Base-by-base conservation (phyloP, 2,797 vertebrate genomes). In the Miichthys miiuy region DNA sequence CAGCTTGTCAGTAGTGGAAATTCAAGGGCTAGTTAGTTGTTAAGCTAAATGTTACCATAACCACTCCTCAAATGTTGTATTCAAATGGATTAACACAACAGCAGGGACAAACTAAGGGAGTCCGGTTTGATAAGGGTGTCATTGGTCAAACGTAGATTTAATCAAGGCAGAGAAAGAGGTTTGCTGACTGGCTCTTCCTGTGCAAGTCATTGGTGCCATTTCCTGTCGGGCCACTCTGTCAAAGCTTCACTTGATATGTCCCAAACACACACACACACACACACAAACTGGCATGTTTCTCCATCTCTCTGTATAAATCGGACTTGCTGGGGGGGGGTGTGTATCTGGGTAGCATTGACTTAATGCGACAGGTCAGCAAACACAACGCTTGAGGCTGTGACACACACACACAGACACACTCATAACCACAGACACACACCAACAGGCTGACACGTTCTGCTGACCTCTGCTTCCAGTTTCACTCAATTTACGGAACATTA, bases 311-410 rank as follows among this genome's bases (percentile, higher is more conserved):
- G 34, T 76, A 47, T 46, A n/a, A 63, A 27, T 75, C 70, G 21
- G 52, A 27, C 51, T 18, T 23, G 3, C 41, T 62, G 46, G 61
- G 5, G 23, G 3, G 9, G 5, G 75, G 69, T 64, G 57, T 17
- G n/a, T 20, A 55, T 84, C 90, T 92, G 91, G 76, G 18, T 38
- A 78, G 21, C 8, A 72, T 89, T 72, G 30, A 18, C 68, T 51
- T 88, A 83, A 88, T 87, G 69, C 62, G 84, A 56, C 50, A 64
- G 70, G 79, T 79, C 90, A 86, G 75, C 12, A 63, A 38, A 20
- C 21, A 52, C 47, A 30, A 47, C 17, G 82, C 91, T 56, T 16
- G 7, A 86, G 89, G 89, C 84, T 34, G 41, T 18, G 0, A 52
- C 23, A 25, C 54, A 67, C 21, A 50, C 1, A 4, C 12, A 52